Percentiles rank a stretch among this genome's conserved stretches.
Evolutionary conservation across 2,113 vertebrate species (phyloP).

Genomic region (Melierax canorus): DNA sequence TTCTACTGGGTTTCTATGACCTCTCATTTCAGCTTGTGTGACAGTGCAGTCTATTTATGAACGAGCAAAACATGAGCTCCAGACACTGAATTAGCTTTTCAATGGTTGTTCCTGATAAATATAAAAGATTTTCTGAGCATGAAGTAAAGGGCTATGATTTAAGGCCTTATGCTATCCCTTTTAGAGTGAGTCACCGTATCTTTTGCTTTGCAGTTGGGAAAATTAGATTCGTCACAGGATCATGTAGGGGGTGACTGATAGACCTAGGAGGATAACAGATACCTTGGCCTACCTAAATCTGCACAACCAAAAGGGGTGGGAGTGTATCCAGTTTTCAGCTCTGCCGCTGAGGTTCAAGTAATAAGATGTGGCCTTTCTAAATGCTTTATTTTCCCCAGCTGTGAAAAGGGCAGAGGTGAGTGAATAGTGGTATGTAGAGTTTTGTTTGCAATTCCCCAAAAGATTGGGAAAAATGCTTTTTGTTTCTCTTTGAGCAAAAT

Average conservation of each 20-base stretch:
- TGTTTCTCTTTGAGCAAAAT: background rate
- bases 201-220: background rate
- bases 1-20: background rate
- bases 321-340: background rate
- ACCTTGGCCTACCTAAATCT: background rate
- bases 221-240: background rate
- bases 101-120: background rate
- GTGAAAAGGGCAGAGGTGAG: background rate
- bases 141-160: background rate
- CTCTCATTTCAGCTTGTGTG: background rate
- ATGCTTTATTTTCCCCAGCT: background rate
- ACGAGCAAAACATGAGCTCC: background rate
- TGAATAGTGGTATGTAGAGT: background rate
- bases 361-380: background rate
- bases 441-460: background rate
- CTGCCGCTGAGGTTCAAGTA: background rate
- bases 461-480: background rate
- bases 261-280: background rate
- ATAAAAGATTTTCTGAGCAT: background rate
- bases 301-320: background rate
- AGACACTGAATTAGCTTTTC: background rate
- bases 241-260: background rate
- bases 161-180: background rate
- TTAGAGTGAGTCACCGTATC: background rate
- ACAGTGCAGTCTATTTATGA: background rate